A percentile compares a stretch with the other conserved stretches of the same genome.
Conservation (phyloP, 1,140 invertebrate species). For the Drosophila kikkawai region DNA sequence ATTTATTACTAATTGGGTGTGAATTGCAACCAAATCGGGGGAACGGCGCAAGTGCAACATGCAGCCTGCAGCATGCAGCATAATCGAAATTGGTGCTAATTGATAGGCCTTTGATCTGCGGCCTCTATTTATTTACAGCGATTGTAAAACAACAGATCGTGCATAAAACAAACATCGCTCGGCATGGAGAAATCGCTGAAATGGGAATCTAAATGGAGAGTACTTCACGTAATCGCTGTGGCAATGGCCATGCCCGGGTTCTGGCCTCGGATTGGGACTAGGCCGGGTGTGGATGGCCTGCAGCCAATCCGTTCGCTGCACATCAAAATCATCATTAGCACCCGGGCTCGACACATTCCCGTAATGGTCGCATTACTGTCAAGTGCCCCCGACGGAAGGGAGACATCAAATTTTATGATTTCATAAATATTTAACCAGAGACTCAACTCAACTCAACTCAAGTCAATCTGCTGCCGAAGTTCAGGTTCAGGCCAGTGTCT, state of each 20-base stretch:
- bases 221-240: constrained; percentile 75
- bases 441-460: constrained; percentile 7
- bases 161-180: constrained; percentile 72
- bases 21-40: constrained; percentile 59
- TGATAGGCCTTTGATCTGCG: constrained; percentile 79
- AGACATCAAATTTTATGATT: constrained; percentile 85
- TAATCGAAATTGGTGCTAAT: constrained; percentile 80
- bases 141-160: constrained; percentile 77
- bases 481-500: constrained; percentile 9
- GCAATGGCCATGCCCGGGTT: constrained; percentile 34
- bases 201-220: constrained; percentile 20
- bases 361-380: constrained; percentile 58
- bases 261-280: constrained; percentile 26
- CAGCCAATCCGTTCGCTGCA: constrained; percentile 77
- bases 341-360: constrained; percentile 32
- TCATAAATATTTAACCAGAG: constrained; percentile 80
- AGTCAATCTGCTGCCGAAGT: constrained; percentile 23
- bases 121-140: constrained; percentile 78
- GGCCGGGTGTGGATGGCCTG: constrained; percentile 32
- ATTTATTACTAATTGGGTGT: constrained; percentile 84
- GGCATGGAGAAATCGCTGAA: constrained; percentile 6
- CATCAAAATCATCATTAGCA: constrained; percentile 84
- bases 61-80: constrained; percentile 76
- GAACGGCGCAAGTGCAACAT: constrained; percentile 53
- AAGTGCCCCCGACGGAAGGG: constrained; percentile 65